A percentile compares a stretch with the other conserved stretches of the same genome.
phyloP scores from a whole-genome alignment of 2,113 vertebrate genomes.

The Gopherus flavomarginatus region DNA sequence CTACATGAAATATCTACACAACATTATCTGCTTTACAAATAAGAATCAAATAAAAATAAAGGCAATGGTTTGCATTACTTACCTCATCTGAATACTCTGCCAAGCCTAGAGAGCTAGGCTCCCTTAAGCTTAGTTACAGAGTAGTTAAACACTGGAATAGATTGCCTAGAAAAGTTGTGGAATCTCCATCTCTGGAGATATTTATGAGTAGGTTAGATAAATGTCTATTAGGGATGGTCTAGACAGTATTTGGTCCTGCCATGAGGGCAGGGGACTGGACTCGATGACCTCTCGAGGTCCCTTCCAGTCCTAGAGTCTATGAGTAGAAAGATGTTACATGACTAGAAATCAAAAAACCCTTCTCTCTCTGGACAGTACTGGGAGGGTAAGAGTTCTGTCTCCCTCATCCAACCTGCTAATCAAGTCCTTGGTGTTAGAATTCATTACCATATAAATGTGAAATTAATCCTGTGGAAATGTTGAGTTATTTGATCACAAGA shows the following conservation, averaged over 20 bases:
- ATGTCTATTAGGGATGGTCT: no score
- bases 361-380: not conserved
- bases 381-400: not conserved
- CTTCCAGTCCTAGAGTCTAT: no score
- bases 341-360: not conserved
- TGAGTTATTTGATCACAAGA: not conserved
- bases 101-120: not conserved
- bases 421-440: not conserved
- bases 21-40: rapidly evolving
- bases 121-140: not conserved
- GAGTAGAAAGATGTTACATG: not conserved
- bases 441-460: not conserved
- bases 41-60: not conserved
- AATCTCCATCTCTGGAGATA: no score
- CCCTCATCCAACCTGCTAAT: not conserved
- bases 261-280: no score
- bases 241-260: no score
- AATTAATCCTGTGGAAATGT: not conserved
- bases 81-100: not conserved
- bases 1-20: not conserved
- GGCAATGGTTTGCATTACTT: not conserved
- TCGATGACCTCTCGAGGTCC: no score
- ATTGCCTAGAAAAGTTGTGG: no score
- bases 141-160: no score
- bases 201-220: no score